Percentiles rank a stretch among this genome's conserved stretches.
phyloP scores from a whole-genome alignment of 1,140 invertebrate genomes.

The Rhyacophila brunnea region DNA sequence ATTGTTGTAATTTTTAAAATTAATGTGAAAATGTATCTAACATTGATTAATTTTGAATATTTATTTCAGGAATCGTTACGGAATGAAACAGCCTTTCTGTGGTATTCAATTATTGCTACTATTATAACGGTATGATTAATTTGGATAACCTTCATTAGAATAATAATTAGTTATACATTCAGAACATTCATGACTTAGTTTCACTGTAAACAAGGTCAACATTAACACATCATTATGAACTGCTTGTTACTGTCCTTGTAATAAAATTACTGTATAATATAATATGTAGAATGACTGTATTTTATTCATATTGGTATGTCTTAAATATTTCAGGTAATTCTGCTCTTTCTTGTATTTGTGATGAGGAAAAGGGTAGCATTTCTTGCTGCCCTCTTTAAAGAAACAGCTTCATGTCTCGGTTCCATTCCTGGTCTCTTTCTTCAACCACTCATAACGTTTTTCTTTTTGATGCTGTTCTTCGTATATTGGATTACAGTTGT shows the following conservation, averaged over 20 bases:
- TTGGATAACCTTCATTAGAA: slow-evolving; percentile 1
- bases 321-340: slow-evolving; percentile 64
- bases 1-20: not conserved
- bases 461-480: slow-evolving; percentile 76
- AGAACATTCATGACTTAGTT: not conserved
- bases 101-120: slow-evolving; percentile 84
- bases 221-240: too few species aligned
- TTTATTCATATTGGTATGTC: too few species aligned
- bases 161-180: not conserved
- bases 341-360: slow-evolving; percentile 75
- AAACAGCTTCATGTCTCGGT: slow-evolving; percentile 82
- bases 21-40: not conserved
- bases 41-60: slow-evolving; percentile 6
- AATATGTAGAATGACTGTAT: too few species aligned
- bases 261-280: too few species aligned
- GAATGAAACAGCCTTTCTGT: slow-evolving; percentile 83
- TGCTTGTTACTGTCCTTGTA: too few species aligned
- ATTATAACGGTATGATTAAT: slow-evolving; percentile 72
- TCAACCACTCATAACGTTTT: slow-evolving; percentile 84
- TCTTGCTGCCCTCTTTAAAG: slow-evolving; percentile 79
- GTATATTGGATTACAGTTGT: slow-evolving; percentile 83
- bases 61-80: slow-evolving; percentile 74
- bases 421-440: slow-evolving; percentile 82
- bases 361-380: slow-evolving; percentile 79
- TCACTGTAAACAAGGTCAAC: not conserved